Percentiles rank a stretch among this genome's conserved stretches.
These are phyloP conservation scores for Mustela lutreola DNA, from an alignment of 2,113 vertebrate species.

Conservation along the genomic window DNA sequence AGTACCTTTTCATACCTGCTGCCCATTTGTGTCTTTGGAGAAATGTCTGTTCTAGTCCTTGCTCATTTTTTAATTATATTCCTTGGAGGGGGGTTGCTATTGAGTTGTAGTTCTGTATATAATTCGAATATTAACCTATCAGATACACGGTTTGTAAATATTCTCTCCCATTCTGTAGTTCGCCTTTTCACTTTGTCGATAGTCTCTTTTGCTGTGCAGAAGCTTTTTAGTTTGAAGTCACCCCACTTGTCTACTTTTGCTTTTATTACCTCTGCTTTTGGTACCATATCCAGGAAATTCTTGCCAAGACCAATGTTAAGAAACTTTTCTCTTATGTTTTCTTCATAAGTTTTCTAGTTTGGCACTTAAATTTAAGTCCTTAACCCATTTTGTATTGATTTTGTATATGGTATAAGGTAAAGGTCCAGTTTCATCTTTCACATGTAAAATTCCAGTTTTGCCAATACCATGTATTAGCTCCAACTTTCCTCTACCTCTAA, in stretches of 20 bases:
- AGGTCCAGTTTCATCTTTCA: not conserved
- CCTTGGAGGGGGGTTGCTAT: not conserved
- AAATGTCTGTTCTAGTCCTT: not conserved
- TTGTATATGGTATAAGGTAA: not conserved
- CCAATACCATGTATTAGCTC: not conserved
- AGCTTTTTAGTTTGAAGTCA: not conserved
- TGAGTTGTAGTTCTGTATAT: not conserved
- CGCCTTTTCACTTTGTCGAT: not conserved
- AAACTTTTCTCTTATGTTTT: not conserved
- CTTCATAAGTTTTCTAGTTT: not conserved
- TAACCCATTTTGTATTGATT: slow-evolving; percentile 28
- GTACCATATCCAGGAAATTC: not conserved
- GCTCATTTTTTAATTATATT: slow-evolving; percentile 12
- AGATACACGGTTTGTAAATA: not conserved
- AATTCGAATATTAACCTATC: not conserved
- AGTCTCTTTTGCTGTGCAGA: not conserved
- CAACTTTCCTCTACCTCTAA: not conserved
- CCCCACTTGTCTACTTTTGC: not conserved
- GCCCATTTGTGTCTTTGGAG: not conserved
- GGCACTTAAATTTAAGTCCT: not conserved
- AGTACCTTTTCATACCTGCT: not conserved
- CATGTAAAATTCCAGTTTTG: not conserved
- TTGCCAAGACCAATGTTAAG: not conserved
- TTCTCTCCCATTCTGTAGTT: not conserved
- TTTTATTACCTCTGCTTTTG: not conserved